Percentiles rank a stretch among this genome's conserved stretches.
Conservation (phyloP, 2,113 vertebrate species). For the Silurus meridionalis region DNA sequence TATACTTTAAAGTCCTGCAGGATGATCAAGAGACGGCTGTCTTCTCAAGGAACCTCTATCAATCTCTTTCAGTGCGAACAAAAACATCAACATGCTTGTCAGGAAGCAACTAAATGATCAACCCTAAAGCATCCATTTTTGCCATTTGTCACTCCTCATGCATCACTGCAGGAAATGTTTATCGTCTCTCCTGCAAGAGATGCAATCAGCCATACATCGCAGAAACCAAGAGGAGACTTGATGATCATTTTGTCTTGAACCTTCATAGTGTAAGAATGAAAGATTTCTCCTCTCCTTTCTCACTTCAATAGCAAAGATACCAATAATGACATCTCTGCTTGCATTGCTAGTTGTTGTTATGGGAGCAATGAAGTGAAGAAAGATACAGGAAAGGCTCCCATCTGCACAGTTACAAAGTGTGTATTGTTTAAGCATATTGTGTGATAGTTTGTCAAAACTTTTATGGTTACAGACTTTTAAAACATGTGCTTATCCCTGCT, state of each 20-base stretch:
- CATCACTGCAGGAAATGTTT: not conserved
- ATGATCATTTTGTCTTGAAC: not conserved
- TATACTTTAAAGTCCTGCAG: not conserved
- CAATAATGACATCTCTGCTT: not conserved
- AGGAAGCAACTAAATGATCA: not conserved
- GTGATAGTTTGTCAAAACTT: too few relatives aligned
- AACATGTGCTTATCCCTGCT: not conserved
- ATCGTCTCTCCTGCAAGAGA: not conserved
- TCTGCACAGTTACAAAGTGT: not conserved
- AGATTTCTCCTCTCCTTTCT: not conserved
- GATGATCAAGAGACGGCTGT: not conserved
- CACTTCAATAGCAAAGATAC: not conserved
- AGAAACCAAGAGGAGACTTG: not conserved
- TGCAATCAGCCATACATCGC: not conserved
- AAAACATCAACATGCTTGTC: not conserved
- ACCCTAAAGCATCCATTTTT: not conserved
- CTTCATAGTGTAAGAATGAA: not conserved
- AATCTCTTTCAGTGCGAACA: not conserved
- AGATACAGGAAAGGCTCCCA: not conserved
- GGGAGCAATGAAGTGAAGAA: not conserved
- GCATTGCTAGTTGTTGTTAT: not conserved
- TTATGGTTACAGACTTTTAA: not conserved
- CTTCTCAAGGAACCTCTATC: not conserved
- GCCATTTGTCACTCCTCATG: not conserved
- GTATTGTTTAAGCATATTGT: not conserved